These are phyloP conservation scores for Aphis craccivora DNA, from an alignment of 1,140 invertebrate genomes.

Conservation along the genomic window DNA sequence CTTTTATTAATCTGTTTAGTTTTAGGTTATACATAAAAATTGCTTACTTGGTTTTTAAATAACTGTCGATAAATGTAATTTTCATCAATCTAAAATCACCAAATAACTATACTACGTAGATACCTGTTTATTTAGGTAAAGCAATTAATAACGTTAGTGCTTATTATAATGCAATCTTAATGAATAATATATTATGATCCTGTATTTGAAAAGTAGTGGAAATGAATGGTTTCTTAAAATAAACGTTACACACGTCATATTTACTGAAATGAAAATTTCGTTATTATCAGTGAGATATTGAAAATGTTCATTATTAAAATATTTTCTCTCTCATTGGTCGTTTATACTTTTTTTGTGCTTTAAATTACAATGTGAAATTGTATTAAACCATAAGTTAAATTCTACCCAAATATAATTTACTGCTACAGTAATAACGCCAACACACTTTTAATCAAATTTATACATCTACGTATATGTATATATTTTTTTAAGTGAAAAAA, in stretches of 20 bases:
- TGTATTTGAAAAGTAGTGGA: neutral
- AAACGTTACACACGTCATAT: neutral
- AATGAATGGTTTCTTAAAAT: neutral
- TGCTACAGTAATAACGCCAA: neutral
- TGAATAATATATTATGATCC: neutral
- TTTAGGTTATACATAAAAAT: neutral
- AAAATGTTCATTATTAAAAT: neutral
- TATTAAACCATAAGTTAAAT: neutral
- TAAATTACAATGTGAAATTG: neutral
- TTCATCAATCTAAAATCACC: neutral
- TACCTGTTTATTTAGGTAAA: neutral
- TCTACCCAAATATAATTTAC: neutral
- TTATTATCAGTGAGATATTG: neutral
- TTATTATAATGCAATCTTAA: neutral
- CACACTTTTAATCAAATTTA: constrained; percentile 1
- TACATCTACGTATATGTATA: neutral
- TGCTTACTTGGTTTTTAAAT: neutral
- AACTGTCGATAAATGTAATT: neutral
- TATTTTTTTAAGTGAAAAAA: neutral
- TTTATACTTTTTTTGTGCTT: neutral
- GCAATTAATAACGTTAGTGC: neutral
- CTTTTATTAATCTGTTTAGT: neutral
- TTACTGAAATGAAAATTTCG: neutral
- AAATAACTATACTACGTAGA: rapidly evolving
- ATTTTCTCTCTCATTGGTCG: neutral